These are phyloP conservation scores for Tapera naevia DNA, from an alignment of 2,797 vertebrate species.

Conservation along the genomic window DNA sequence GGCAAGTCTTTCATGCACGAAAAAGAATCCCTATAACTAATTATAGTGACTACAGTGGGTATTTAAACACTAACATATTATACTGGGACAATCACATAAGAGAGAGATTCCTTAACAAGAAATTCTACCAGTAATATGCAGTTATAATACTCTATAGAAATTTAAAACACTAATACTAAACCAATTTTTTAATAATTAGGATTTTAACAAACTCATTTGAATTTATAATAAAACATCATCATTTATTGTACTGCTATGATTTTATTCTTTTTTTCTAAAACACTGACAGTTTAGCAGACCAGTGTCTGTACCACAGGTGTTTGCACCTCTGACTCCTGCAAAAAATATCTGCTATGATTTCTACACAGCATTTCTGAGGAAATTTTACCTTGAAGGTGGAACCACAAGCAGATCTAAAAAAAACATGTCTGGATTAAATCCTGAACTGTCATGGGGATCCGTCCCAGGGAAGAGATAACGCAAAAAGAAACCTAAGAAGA, in stretches of 20 bases:
- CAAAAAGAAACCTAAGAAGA: conserved; percentile 89
- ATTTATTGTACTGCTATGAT: not conserved
- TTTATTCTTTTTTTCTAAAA: not conserved
- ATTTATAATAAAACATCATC: not conserved
- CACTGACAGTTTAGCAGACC: not conserved
- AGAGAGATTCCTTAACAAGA: not conserved
- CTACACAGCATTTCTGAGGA: not conserved
- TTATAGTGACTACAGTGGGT: not conserved
- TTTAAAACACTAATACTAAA: not conserved
- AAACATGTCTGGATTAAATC: conserved; percentile 85
- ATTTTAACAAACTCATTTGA: not conserved
- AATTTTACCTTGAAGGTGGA: conserved; percentile 88
- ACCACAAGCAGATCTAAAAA: conserved; percentile 92
- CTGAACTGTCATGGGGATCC: conserved; percentile 27
- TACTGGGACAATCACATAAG: not conserved
- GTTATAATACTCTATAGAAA: not conserved
- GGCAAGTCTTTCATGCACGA: not conserved
- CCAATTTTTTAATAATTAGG: not conserved
- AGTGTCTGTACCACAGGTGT: not conserved
- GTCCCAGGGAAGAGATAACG: conserved; percentile 87
- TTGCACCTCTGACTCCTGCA: not conserved
- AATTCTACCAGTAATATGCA: not conserved
- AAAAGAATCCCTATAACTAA: not conserved
- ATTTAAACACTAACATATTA: not conserved
- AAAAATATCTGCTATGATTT: not conserved